Base-by-base conservation (phyloP, 2,888 invertebrate species). In the Parnassius apollo region DNA sequence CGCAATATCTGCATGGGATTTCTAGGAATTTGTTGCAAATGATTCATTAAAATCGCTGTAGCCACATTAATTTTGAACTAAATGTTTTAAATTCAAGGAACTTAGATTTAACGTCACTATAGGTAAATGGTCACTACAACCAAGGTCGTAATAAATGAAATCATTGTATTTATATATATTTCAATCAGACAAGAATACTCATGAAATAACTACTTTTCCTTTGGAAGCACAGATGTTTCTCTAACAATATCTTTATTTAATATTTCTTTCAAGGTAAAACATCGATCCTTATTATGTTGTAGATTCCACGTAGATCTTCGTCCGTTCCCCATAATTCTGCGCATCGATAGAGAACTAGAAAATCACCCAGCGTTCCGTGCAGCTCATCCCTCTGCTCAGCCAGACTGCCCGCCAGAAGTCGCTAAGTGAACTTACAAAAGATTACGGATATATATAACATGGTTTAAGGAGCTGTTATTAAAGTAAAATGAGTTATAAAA, bases 231-330 rank as follows among this genome's bases (percentile, higher is more conserved):
- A 35, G 35, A 35, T 35, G 7, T 35, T 35, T 35, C 3, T 44
- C 44, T 44, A 11, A 44, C 44, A 44, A 44, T 44, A 2, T 11
- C 44, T 3, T 44, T 44, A 44, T 53, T 53, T 53, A 10, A 18
- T 18, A 7, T 13, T 13, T 22, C 9, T 52, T 35, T 52, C 9
- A 52, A 52, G 25, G 22, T 35, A 46, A 55, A 9, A 44, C 42
- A 42, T 25, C 4, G 7, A 35, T 48, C 11, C 2, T 49, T 9
- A 49, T 49, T 49, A 13, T 13, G 44, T 62, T 22, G 52, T 80
- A 96, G 98, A 90, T 98, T 98, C 92, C 97, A 97, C 75, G 98
- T 98, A 11, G 98, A 98, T 82, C 89, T 98, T 71, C 93, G 96
- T 67, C 95, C 96, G 1, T 99, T 96, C 84, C 98, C 98, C 3